Base-by-base conservation (phyloP, 2,888 invertebrate species). In the Apotomis betuletana region DNA sequence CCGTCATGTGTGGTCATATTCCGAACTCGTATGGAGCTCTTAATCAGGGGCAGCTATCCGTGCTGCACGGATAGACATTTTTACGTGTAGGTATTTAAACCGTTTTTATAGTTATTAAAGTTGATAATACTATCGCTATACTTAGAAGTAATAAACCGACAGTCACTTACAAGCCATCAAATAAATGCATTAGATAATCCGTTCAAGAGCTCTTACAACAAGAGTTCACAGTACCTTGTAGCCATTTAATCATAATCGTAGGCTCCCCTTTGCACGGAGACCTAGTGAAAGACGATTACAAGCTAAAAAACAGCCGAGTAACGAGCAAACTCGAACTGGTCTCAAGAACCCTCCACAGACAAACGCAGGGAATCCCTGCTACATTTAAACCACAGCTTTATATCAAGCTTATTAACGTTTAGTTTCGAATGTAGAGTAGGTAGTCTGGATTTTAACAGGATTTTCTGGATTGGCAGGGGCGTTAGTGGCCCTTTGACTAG, bases 391-490 rank as follows among this genome's bases (percentile, higher is more conserved):
- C 15, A 12, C 4, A 46, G n/a, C 55, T 65, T 46, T 46, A 46
- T 57, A 46, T n/a, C 65, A 12, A 55, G 9, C 6, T 9, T n/a
- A 9, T 46, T 65, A 65, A 57, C 27, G 65, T 46, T 41, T 36
- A 46, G 27, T 65, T 46, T 46, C 44, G n/a, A 0, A 27, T 65
- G 46, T 27, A n/a, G 46, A 9, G 12, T 38, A 12, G 3, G 5
- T 46, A 46, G 65, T 65, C 65, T 65, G 65, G 46, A 65, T 65
- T 65, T 65, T 65, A 65, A 65, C 65, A 57, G 65, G 65, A 57
- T 65, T 65, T 65, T 65, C 65, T 65, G 65, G 65, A 65, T 65
- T 65, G 65, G 65, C 57, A 65, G 65, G 57, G 65, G 55, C 46
- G 57, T 65, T 44, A 65, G 65, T 57, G 57, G 46, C 65, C 57